Base-by-base conservation (phyloP, 2,797 vertebrate species). In the Carcharodon carcharias region DNA sequence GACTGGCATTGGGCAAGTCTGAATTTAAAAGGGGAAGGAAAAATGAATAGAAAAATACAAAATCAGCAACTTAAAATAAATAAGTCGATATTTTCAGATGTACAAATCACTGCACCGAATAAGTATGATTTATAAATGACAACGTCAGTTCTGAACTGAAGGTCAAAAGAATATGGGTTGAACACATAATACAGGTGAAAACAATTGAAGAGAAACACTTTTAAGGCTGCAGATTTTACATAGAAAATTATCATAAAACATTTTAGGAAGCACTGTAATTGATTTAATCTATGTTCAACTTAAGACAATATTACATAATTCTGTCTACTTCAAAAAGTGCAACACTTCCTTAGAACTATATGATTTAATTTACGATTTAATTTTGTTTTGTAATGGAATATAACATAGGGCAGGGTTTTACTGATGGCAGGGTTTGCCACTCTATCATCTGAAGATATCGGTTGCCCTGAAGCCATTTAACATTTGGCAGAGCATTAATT, bases 51-150 rank as follows among this genome's bases (percentile, higher is more conserved):
- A 61, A 91, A 61, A 58, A 91, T 14, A 91, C 5, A 91, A 91
- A 91, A 91, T 16, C n/a, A 91, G 88, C 28, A 61, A 91, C 35
- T 56, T 91, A 61, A 91, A 91, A n/a, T 5, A 91, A 91, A 89
- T 56, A 89, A 31, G 50, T 31, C 31, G 8, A 61, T 3, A 31
- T 61, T 58, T 58, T 28, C 54, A 61, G 56, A 91, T 61, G 31
- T 35, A 61, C 35, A 91, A 91, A n/a, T 91, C 31, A 91, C 12
- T 3, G 31, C 14, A 61, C 12, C 5, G 35, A 56, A 56, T 56
- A 89, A 4, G 54, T 89, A 89, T 56, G 21, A 50, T 54, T 45
- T n/a, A 54, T 58, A 16, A 31, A 61, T 91, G 88, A 82, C 7
- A 61, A 58, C 28, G 18, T 82, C 40, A 82, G 80, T 35, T 91